phyloP scores from a whole-genome alignment of 92 coral and sea anemone species.

The Micromussa lordhowensis region DNA sequence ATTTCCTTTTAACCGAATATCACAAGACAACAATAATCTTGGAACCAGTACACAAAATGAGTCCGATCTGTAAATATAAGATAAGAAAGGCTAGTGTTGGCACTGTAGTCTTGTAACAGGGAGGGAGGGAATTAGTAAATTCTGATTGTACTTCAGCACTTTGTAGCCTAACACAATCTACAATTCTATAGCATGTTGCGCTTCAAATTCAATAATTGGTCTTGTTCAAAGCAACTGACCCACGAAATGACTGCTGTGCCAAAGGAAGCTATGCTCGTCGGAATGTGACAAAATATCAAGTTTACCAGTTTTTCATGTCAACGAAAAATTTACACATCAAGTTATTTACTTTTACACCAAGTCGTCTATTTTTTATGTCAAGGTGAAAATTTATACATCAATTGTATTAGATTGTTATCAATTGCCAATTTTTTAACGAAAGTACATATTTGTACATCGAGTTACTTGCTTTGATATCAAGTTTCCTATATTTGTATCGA shows the following conservation, averaged over 20 bases:
- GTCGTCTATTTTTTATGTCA: no score
- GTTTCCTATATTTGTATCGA: no score
- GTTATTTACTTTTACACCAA: no score
- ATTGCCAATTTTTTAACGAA: no score
- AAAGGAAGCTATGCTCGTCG: slow-evolving; percentile 17
- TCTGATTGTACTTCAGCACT: slow-evolving; percentile 54
- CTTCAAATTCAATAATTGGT: slow-evolving; percentile 39
- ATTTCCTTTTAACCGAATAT: not conserved
- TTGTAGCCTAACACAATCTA: not conserved
- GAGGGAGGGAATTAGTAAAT: slow-evolving; percentile 50
- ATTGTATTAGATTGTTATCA: no score
- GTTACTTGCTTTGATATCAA: no score
- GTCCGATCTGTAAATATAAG: not conserved
- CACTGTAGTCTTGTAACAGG: slow-evolving; percentile 5
- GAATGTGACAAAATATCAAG: no score
- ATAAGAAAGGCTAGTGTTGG: slow-evolving; percentile 1
- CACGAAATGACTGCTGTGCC: slow-evolving; percentile 32
- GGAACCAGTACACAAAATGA: slow-evolving; percentile 6
- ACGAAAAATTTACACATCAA: no score
- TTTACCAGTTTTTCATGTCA: no score
- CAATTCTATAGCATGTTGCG: not conserved
- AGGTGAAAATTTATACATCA: no score
- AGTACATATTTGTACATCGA: no score
- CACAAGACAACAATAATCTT: not conserved
- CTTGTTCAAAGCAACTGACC: slow-evolving; percentile 38